Conservation (phyloP, 2,797 vertebrate genomes). For the Micromesistius poutassou region DNA sequence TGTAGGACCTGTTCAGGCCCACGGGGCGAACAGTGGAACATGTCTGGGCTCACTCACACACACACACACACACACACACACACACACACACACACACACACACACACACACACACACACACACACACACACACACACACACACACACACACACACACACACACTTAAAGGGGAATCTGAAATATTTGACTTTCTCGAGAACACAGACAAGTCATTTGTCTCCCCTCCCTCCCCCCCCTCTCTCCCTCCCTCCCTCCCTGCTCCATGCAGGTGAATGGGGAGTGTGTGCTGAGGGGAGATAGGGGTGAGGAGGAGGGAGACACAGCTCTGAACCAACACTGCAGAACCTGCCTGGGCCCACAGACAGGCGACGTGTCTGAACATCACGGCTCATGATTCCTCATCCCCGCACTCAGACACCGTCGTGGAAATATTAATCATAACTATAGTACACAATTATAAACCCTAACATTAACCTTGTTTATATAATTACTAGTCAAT, state of each 20-base stretch:
- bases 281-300: too few relatives aligned
- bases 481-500: too few relatives aligned
- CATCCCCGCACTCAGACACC: neutral
- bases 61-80: slow-evolving; percentile 6
- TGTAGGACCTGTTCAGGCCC: slow-evolving; percentile 63
- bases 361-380: neutral
- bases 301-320: neutral
- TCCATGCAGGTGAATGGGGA: neutral
- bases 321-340: neutral
- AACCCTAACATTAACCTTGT: too few relatives aligned
- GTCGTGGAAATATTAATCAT: too few relatives aligned
- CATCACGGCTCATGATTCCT: neutral
- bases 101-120: neutral
- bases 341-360: neutral
- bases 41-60: slow-evolving; percentile 35
- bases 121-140: slow-evolving; percentile 5
- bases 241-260: neutral
- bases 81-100: neutral
- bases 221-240: neutral
- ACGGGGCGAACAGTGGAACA: slow-evolving; percentile 40
- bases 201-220: slow-evolving; percentile 17
- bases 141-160: slow-evolving; percentile 5
- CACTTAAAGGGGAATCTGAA: slow-evolving; percentile 10
- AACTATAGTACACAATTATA: too few relatives aligned
- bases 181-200: slow-evolving; percentile 14